Evolutionary conservation across 2,888 invertebrate genomes (phyloP), one percentile per base, ranked within the genome.

Genomic region (Myopa testacea): DNA sequence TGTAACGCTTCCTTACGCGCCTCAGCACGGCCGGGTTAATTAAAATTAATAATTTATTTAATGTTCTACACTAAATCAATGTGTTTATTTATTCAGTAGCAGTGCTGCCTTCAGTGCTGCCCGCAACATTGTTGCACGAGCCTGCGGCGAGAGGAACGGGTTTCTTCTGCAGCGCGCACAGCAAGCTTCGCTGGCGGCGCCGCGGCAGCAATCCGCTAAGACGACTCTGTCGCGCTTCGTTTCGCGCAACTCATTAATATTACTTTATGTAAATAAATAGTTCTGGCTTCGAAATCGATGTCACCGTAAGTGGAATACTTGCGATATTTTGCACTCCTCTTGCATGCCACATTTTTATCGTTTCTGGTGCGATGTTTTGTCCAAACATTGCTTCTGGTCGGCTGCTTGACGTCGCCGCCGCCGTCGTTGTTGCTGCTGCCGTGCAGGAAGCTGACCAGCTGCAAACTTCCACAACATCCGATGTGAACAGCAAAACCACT

Each of bases 31-130:
- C 65, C 65, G 10, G 50, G 16, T 38, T 60, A 63, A 74, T 74
- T 74, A 63, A 50, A 63, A 74, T 65, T 65, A 74, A 74, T 74
- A 52, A 65, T 74, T 65, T 65, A 74, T 65, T 74, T 74, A 74
- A 74, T 74, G 65, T 65, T 52, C 74, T 65, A 19, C 40, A 65
- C 74, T 74, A 74, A 74, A 74, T 65, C 65, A 74, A 65, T 74
- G 63, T 65, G 74, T 74, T 74, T 74, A 74, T 74, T 74, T 74
- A 40, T 74, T 73, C 62, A 73, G 63, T 38, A 73, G 63, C 70
- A 50, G 5, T 8, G 26, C 37, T n/a, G 63, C 65, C 6, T 62
- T 4, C n/a, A 14, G 37, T 10, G 63, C 74, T 14, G 45, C 50
- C 14, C 16, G 74, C 74, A 74, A 74, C 74, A 52, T 65, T 74